Base-by-base conservation (phyloP, 2,888 invertebrate species). In the Lasioglossum villosulum region DNA sequence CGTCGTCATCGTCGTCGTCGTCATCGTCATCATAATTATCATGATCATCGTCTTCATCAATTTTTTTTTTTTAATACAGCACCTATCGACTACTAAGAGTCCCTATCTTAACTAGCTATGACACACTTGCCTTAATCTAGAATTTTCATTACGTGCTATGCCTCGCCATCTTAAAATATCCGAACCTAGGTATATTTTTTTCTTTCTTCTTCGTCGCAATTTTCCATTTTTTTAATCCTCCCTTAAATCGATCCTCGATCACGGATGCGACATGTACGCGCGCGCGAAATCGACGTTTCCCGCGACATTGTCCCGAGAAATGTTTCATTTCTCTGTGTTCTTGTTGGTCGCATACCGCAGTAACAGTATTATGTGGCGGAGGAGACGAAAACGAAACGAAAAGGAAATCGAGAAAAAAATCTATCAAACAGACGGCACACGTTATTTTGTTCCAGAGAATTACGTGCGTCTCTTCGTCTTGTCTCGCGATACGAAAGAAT, bases 81-180 rank as follows among this genome's bases (percentile, higher is more conserved):
- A 96, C 96, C 96, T 96, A 96, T 96, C 96, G 95, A 94, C 93
- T 92, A 93, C 93, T 93, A 92, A 92, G 91, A 93, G 92, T 92
- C 92, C 92, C 94, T 93, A 94, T 92, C 90, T 93, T 93, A 90
- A 91, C 91, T 93, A 94, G 89, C 93, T 94, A 94, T 93, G 94
- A 93, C 96, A 96, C 96, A 95, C 95, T 96, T 96, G 96, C 95
- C 94, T 96, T 96, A 96, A 95, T 92, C 93, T 96, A 91, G 16
- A 88, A 88, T 84, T 85, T 88, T 91, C 88, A 88, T 91, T 91
- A 92, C 91, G 90, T 90, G 91, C 92, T 93, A 92, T 88, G 90
- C 91, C 92, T 92, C 92, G 89, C 89, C 92, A 89, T 91, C 91
- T 93, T 92, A 92, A 92, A 89, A 83, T 91, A 89, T 79, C 81